Base-by-base conservation (phyloP, 2,113 vertebrate species). In the Pterocles burchelli region DNA sequence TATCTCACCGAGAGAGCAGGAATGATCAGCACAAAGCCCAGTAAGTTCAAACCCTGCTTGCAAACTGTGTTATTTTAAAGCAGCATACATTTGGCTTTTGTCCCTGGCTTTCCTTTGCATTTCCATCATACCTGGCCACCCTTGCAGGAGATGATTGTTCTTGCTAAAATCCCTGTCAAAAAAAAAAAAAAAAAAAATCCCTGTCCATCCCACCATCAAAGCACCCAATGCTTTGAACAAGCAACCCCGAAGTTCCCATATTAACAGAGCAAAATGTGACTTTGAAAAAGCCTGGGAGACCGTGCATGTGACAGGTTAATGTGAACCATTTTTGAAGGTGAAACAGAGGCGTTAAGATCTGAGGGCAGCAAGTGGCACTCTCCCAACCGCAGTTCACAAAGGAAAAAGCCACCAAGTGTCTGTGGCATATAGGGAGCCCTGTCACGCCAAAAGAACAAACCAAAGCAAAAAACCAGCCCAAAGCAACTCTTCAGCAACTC, bases 241-340 rank as follows among this genome's bases (percentile, higher is more conserved):
- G 49, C 41, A 49, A 57, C 6, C 25, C 49, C 36, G 54, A 41
- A 76, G 25, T 41, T 82, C 49, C 34, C 12, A 0, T 22, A 52
- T 54, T 20, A 52, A 90, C 18, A 1, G 41, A 78, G 80, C 61
- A 45, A 67, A 83, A 71, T 2, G 22, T 29, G 63, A 38, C 79
- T 49, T 19, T 51, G 41, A 57, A 45, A 70, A 52, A 11, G 26
- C n/a, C 28, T 0, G 0, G 48, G 48, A 71, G 54, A 46, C 49
- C 54, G 12, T 0, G 0, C 0, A 0, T 17, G 52, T 41, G 70
- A 62, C 77, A 78, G 36, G 78, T 68, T 90, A 66, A 55, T 1
- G 31, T 45, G 31, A 20, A 20, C 49, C 57, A 4, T 25, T 81
- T 95, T 7, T 66, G 89, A 90, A 90, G 85, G 91, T 70, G 88